Evolutionary conservation across 1,140 invertebrate genomes (phyloP).

Genomic region (Lepidostoma basale): DNA sequence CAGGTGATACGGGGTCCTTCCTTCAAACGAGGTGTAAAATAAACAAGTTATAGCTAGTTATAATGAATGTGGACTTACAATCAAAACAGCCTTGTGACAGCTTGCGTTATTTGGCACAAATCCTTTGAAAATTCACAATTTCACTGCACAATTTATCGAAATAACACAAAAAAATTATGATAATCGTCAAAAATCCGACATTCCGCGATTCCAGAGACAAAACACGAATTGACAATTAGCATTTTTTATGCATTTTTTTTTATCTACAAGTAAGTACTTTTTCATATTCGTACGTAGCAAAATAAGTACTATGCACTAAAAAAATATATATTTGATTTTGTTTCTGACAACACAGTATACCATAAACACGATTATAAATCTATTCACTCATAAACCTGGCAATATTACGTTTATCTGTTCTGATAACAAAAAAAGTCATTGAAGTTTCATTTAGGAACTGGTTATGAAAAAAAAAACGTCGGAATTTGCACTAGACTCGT

Average conservation of each 20-base stretch:
- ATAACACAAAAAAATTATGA: slow-evolving; percentile 13
- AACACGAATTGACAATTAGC: slow-evolving; percentile 20
- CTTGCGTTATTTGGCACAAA: slow-evolving; percentile 7
- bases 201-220: slow-evolving; percentile 22
- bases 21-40: background rate
- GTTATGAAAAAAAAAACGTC: no score
- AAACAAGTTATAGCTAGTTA: background rate
- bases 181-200: slow-evolving; percentile 4
- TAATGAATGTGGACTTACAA: slow-evolving; percentile 21
- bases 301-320: background rate
- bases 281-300: background rate
- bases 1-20: background rate
- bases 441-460: no score
- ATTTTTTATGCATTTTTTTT: background rate
- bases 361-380: no score
- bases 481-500: no score
- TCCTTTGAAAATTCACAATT: background rate
- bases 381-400: no score
- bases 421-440: no score
- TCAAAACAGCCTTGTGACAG: slow-evolving; percentile 18
- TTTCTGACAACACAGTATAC: background rate
- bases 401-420: no score
- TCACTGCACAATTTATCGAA: slow-evolving; percentile 15
- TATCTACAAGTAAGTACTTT: background rate
- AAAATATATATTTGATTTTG: background rate